phyloP scores from a whole-genome alignment of 2,888 invertebrate genomes.

The Ecdyonurus torrentis region DNA sequence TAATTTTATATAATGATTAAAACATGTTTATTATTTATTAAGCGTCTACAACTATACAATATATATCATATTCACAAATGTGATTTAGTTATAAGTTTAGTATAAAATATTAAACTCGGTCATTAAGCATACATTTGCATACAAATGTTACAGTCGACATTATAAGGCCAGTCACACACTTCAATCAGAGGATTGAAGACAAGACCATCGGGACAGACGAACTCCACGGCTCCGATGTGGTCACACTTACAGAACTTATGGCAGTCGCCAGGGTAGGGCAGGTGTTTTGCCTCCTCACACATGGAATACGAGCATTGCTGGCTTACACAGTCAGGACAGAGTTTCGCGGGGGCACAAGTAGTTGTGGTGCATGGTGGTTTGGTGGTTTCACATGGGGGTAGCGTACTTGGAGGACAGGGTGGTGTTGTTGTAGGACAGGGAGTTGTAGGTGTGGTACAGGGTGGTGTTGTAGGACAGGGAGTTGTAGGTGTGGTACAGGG shows the following conservation, averaged over 20 bases:
- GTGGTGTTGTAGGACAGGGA: no score
- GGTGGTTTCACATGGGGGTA: background rate
- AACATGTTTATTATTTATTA: no score
- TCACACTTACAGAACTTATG: background rate
- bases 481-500: no score
- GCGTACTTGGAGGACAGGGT: background rate
- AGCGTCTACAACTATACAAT: no score
- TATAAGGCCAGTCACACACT: background rate
- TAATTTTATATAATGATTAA: no score
- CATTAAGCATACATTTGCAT: no score
- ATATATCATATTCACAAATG: no score
- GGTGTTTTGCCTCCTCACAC: background rate
- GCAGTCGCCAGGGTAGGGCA: background rate
- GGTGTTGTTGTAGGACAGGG: no score
- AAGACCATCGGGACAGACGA: background rate
- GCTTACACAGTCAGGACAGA: background rate
- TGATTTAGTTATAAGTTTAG: no score
- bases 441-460: no score
- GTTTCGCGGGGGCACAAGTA: background rate
- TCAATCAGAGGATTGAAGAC: background rate
- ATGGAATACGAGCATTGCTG: background rate
- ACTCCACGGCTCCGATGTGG: background rate
- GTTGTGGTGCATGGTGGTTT: background rate
- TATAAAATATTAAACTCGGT: no score
- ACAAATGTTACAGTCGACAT: no score